Evolutionary conservation across 2,888 invertebrate species (phyloP).

Genomic region (Nemoura dubitans): DNA sequence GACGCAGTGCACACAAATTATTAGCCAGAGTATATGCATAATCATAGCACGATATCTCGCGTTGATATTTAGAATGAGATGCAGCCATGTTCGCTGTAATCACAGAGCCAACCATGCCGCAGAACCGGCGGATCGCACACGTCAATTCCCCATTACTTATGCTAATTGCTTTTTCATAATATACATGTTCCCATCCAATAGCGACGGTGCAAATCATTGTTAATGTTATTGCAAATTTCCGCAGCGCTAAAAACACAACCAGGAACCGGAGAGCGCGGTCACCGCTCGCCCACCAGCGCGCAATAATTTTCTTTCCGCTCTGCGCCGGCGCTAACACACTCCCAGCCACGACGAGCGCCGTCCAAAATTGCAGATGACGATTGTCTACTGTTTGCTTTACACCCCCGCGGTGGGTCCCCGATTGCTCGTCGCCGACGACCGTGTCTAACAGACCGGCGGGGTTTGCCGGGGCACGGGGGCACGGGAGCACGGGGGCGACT

Average conservation of each 20-base stretch:
- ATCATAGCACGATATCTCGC: background rate
- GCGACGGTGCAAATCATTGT: background rate
- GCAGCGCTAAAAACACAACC: background rate
- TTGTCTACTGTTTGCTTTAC: background rate
- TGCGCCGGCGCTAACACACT: too few relatives aligned
- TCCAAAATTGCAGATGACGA: background rate
- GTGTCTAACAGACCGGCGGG: background rate
- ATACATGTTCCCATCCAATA: background rate
- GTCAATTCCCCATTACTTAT: background rate
- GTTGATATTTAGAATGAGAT: background rate
- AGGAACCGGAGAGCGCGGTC: too few relatives aligned
- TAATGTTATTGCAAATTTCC: background rate
- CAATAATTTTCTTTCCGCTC: too few relatives aligned
- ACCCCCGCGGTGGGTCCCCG: background rate
- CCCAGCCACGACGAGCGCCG: too few relatives aligned
- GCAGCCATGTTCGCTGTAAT: background rate
- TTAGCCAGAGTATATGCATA: background rate
- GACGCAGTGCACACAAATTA: background rate
- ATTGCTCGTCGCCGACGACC: background rate
- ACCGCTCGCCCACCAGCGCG: background rate
- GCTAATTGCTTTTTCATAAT: background rate
- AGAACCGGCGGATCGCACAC: background rate
- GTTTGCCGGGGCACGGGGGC: too few relatives aligned
- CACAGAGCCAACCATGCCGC: background rate
- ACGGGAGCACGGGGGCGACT: too few relatives aligned